Evolutionary conservation across 2,113 vertebrate genomes (phyloP).

Genomic region (Centrocercus urophasianus): DNA sequence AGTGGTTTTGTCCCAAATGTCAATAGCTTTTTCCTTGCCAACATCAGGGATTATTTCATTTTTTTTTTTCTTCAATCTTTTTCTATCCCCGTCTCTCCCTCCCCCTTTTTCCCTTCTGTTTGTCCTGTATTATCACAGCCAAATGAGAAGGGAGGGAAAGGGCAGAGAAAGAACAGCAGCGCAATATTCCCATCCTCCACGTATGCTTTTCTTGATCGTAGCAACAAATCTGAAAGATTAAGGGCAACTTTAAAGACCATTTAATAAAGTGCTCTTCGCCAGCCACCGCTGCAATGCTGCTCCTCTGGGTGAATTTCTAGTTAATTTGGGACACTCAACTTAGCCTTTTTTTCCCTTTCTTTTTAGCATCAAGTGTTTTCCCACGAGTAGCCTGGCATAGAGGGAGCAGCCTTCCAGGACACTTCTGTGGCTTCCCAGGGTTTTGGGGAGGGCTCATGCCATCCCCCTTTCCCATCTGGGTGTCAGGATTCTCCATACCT

Average conservation of each 20-base stretch:
- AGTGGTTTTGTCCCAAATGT: background rate
- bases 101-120: background rate
- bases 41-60: constrained; percentile 22
- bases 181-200: constrained; percentile 6
- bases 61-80: background rate
- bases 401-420: background rate
- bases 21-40: background rate
- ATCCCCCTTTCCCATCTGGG: background rate
- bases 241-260: constrained; percentile 65
- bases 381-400: background rate
- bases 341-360: background rate
- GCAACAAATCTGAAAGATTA: constrained; percentile 68
- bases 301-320: background rate
- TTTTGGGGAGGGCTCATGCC: rapidly evolving
- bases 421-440: background rate
- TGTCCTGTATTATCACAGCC: background rate
- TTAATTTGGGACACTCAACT: background rate
- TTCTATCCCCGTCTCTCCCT: background rate
- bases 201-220: background rate
- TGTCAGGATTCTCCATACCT: background rate
- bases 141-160: constrained; percentile 7
- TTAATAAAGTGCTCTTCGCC: constrained; percentile 45
- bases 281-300: background rate
- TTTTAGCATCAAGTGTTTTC: background rate
- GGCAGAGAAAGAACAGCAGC: constrained; percentile 43